phyloP scores from a whole-genome alignment of 2,888 invertebrate species.

The Galerucella nymphaeae region DNA sequence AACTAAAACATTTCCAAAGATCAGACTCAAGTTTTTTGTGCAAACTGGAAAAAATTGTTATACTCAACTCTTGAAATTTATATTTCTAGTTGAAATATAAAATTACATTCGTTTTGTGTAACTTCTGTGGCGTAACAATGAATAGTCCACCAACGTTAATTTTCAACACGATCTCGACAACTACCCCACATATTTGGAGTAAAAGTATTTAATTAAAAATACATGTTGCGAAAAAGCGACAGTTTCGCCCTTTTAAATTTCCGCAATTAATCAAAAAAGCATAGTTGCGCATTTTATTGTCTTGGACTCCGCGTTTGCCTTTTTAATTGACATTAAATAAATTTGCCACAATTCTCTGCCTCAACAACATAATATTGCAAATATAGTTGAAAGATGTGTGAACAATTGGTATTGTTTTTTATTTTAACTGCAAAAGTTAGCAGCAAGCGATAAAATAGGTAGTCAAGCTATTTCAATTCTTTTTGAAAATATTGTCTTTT shows the following conservation, averaged over 20 bases:
- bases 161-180: neutral
- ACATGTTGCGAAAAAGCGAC: neutral
- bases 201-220: constrained; percentile 11
- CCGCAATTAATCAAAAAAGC: neutral
- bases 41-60: too few relatives aligned
- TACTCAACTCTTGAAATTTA: neutral
- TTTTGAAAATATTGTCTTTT: too few relatives aligned
- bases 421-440: too few relatives aligned
- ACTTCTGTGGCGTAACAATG: neutral
- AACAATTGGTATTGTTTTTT: neutral
- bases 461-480: too few relatives aligned
- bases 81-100: neutral
- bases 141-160: neutral
- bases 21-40: too few relatives aligned
- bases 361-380: neutral
- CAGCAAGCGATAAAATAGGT: too few relatives aligned
- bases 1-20: too few relatives aligned
- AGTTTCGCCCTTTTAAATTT: neutral
- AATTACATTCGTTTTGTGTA: neutral
- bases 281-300: constrained; percentile 1
- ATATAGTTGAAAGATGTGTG: neutral
- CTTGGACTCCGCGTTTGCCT: neutral
- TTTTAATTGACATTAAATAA: neutral
- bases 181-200: neutral
- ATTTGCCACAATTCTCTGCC: neutral